Evolutionary conservation across 2,797 vertebrate species (phyloP), one percentile per base, ranked within the genome.

Genomic region (Thripadectes ignobilis): DNA sequence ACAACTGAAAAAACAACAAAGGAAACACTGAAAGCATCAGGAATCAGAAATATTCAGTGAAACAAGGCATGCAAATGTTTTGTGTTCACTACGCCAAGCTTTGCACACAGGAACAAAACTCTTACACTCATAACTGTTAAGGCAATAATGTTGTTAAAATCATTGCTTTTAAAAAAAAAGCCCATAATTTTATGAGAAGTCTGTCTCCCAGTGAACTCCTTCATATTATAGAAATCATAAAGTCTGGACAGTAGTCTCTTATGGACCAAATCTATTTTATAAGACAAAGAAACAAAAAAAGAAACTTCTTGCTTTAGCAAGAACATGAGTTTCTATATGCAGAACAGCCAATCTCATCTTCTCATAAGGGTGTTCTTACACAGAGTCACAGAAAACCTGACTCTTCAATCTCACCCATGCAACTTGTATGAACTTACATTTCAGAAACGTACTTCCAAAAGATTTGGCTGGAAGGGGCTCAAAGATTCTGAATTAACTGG

Each of bases 161-260:
- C 21, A 52, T 6, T 43, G 24, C 32, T 54, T 54, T 54, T 71
- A 32, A 5, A 10, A 76, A 63, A 76, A 68, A 8, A 36, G 2
- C 0, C 0, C 0, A 1, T 43, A 18, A 27, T 8, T 23, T 34
- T 21, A 46, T 51, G 8, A 32, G 10, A 66, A 59, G 9, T 36
- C 38, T 39, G 21, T 58, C 51, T 77, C 90, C 34, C 43, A 69
- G 10, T 7, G 11, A 85, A 67, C 17, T 58, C 27, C 36, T 48
- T 26, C 7, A 10, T 27, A 38, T 54, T 66, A 18, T 23, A 73
- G 51, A 85, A 79, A 85, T 46, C 32, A 51, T 18, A 7, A 46
- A 68, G 24, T 36, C 24, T 61, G 19, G 17, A 19, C 4, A 27
- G 10, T 13, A 76, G 22, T 8, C 3, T 77, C 26, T 23, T 32